Base-by-base conservation (phyloP, 2,888 invertebrate species). In the Vannuccia rotundouncinata region DNA sequence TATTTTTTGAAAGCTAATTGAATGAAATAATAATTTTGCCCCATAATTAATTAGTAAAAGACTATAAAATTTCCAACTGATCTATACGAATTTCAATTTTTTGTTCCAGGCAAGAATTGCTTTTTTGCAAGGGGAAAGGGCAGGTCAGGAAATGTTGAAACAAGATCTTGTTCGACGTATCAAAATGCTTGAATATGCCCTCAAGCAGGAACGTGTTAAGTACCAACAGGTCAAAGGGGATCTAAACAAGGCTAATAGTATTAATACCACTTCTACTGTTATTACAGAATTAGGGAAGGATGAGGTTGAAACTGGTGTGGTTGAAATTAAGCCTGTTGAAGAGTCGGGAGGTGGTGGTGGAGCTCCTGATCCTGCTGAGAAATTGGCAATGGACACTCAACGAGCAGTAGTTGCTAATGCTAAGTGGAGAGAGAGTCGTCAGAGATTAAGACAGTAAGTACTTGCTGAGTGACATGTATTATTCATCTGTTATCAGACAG, bases 141-240 rank as follows among this genome's bases (percentile, higher is more conserved):
- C 97, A 90, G 98, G 98, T 31, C 96, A 99, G 90, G 99, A 99
- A 90, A 98, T 98, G 90, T 91, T 99, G 84, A 99, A 99, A 90
- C 95, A 95, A 89, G 99, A 99, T 90, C 91, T 99, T 85, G 95
- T 99, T 81, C 92, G 99, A 87, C 92, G 99, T 89, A 99, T 99
- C 88, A 99, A 99, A 91, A 99, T 99, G 99, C 90, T 99, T 84
- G 99, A 99, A 89, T 98, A 95, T 89, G 98, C 98, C 81, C 90
- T 99, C 83, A 95, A 97, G 88, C 98, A 99, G 89, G 99, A 99
- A 90, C 45, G 45, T 17, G 45, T 45, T 45, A 45, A 45, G 45
- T 45, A 45, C 45, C 45, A 45, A 5, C 45, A 45, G 45, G 10
- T 45, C 5, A 45, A 45, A 17, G 45, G 45, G 10, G 45, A 45